Evolutionary conservation across 2,797 vertebrate genomes (phyloP), one percentile per base, ranked within the genome.

Genomic region (Emydoidea blandingii): DNA sequence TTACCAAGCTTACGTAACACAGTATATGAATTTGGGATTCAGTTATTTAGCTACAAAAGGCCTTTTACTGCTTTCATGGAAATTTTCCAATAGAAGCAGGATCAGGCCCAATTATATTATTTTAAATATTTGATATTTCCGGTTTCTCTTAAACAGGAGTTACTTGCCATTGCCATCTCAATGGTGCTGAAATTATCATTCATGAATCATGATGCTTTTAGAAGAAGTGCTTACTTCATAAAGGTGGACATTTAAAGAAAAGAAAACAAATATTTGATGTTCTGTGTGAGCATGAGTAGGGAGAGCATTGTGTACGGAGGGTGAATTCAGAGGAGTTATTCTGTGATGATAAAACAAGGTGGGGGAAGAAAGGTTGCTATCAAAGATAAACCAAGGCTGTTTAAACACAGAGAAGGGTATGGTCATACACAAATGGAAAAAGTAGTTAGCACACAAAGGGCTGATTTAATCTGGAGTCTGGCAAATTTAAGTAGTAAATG

Each of bases 361-460:
- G 5, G 25, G 57, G 41, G 27, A 8, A 92, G 91, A 50, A 81
- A 78, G 57, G 84, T 68, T 37, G 0, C 87, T 14, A 5, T 37
- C 81, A 54, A 59, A 91, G 74, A 50, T 16, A 72, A 89, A 85
- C 21, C 79, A 5, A 3, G 81, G 68, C 90, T 78, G 25, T 41
- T 92, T 4, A 37, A 92, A 86, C 1, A 81, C 12, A 37, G 25
- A 53, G 76, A 12, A 37, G 0, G 53, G 2, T 19, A 81, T 16
- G 78, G 79, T 16, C 41, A 2, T 2, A 86, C 86, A 34, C 65
- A 78, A 9, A 50, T 3, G 37, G 50, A 44, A 74, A 57, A 79
- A 80, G 85, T 1, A 86, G 82, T 74, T 83, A 47, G 47, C 93
- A 90, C 96, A 92, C 92, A 93, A 95, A 37, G 0, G 23, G 85